Evolutionary conservation across 2,888 invertebrate genomes (phyloP).

Genomic region (Dexiosoma caninum): DNA sequence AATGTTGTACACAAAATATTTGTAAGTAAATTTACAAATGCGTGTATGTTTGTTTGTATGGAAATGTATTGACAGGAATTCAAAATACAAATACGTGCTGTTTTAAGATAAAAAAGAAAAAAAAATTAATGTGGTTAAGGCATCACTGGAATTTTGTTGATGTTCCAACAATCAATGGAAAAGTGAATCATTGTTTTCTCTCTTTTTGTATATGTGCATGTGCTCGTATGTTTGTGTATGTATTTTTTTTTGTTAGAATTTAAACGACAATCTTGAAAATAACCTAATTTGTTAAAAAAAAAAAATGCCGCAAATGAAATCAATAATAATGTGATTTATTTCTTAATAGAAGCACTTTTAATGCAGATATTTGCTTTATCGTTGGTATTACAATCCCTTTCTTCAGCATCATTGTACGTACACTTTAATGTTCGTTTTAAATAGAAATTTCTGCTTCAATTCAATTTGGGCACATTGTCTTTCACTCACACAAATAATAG

Average conservation of each 20-base stretch:
- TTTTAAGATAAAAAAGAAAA: conserved; percentile 41
- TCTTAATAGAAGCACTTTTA: not conserved
- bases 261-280: not conserved
- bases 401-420: not conserved
- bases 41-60: not conserved
- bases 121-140: conserved; percentile 50
- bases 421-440: not conserved
- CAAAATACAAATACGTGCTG: conserved; percentile 54
- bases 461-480: conserved; percentile 1
- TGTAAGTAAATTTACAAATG: not conserved
- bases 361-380: not conserved
- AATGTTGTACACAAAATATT: not conserved
- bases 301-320: conserved; percentile 10
- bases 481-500: not conserved
- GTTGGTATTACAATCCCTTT: not conserved
- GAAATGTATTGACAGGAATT: conserved; percentile 28
- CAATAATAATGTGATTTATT: conserved; percentile 9
- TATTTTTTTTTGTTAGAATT: not conserved
- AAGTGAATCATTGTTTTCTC: conserved; percentile 13
- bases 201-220: no score
- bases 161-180: not conserved
- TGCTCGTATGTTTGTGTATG: not conserved
- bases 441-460: not conserved
- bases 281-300: conserved; percentile 27
- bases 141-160: conserved; percentile 25